A percentile compares a stretch with the other conserved stretches of the same genome.
Evolutionary conservation across 2,888 invertebrate species (phyloP).

Genomic region (Catotricha subobsoleta): DNA sequence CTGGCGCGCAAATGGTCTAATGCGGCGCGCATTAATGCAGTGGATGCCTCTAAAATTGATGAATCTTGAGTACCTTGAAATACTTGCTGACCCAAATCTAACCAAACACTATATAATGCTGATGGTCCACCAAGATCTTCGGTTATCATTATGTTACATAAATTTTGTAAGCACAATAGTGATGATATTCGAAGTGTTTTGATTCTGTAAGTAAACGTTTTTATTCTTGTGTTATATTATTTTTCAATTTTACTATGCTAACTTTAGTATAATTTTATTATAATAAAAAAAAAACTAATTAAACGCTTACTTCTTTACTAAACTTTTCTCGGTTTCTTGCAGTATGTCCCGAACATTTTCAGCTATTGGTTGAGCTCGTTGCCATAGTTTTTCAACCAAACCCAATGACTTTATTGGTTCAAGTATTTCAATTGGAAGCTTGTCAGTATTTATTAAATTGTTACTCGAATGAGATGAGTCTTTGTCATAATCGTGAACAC

Average conservation of each 20-base stretch:
- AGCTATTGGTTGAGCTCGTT: constrained; percentile 27
- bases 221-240: too few relatives aligned
- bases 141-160: constrained; percentile 40
- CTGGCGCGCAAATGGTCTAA: constrained; percentile 43
- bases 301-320: constrained; percentile 33
- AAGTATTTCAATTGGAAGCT: constrained; percentile 37
- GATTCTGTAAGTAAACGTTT: constrained; percentile 31
- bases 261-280: too few relatives aligned
- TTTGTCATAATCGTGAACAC: constrained; percentile 24
- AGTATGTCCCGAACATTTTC: constrained; percentile 37
- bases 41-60: constrained; percentile 46
- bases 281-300: too few relatives aligned
- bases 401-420: constrained; percentile 40
- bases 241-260: too few relatives aligned
- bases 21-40: constrained; percentile 56
- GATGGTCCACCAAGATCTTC: constrained; percentile 47
- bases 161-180: constrained; percentile 50
- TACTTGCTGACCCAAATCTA: constrained; percentile 42
- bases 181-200: constrained; percentile 42
- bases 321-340: constrained; percentile 30
- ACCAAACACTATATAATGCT: constrained; percentile 44
- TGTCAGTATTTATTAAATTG: constrained; percentile 27
- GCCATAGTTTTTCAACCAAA: constrained; percentile 36
- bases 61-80: constrained; percentile 31
- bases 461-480: constrained; percentile 14